phyloP scores from a whole-genome alignment of 2,113 vertebrate genomes.

The Phoxinus phoxinus region DNA sequence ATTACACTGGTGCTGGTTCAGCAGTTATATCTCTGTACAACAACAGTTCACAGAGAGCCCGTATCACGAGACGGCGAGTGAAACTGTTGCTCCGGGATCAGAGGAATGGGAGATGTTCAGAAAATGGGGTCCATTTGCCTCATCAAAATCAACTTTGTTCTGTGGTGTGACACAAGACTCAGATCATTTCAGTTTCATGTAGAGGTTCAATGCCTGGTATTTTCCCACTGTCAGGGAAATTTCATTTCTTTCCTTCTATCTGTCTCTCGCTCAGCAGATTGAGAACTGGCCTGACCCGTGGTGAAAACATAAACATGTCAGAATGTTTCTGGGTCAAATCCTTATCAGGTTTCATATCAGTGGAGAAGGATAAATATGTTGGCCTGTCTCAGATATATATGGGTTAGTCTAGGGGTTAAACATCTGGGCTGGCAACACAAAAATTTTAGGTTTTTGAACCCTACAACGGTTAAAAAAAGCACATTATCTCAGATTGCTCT shows the following conservation, averaged over 20 bases:
- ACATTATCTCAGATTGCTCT: neutral
- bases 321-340: slow-evolving; percentile 5
- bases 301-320: neutral
- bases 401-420: neutral
- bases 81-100: neutral
- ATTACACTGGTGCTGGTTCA: neutral
- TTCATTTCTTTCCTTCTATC: neutral
- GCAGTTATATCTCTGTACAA: neutral
- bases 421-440: neutral
- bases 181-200: slow-evolving; percentile 17
- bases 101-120: neutral
- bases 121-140: neutral
- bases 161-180: neutral
- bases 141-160: slow-evolving; percentile 6
- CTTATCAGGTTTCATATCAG: neutral
- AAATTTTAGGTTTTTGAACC: neutral
- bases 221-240: slow-evolving; percentile 5
- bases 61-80: neutral
- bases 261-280: neutral
- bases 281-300: neutral
- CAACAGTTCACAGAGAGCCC: neutral
- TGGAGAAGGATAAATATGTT: neutral
- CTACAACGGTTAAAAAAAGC: neutral
- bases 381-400: neutral
- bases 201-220: neutral